Conservation (phyloP, 2,888 invertebrate species). For the Pollenia labialis region DNA sequence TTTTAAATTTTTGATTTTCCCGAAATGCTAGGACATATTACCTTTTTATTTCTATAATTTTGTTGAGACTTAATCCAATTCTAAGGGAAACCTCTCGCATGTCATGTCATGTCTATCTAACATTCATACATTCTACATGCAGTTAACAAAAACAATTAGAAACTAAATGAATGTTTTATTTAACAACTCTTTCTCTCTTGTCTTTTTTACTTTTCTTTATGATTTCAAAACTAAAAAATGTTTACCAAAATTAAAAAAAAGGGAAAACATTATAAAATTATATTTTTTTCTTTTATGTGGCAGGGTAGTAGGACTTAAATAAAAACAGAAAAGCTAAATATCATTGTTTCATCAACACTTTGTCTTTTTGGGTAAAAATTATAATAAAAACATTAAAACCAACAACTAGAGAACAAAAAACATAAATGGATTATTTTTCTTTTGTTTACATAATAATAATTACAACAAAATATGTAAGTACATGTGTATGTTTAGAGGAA, state of each 20-base stretch:
- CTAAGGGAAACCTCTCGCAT: slow-evolving; percentile 7
- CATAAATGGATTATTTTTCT: slow-evolving; percentile 8
- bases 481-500: neutral
- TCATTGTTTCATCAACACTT: neutral
- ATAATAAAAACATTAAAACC: neutral
- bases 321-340: slow-evolving; percentile 2
- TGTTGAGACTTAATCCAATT: neutral
- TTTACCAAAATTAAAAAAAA: slow-evolving; percentile 1
- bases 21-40: too few species aligned
- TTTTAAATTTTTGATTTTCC: neutral
- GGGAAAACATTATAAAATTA: slow-evolving; percentile 14
- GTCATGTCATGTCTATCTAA: neutral
- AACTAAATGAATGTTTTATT: slow-evolving; percentile 44
- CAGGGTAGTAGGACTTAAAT: neutral
- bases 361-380: neutral
- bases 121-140: neutral
- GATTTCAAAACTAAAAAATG: slow-evolving; percentile 15
- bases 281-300: slow-evolving; percentile 12
- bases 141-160: slow-evolving; percentile 30
- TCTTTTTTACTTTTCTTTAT: neutral
- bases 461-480: slow-evolving; percentile 24
- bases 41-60: too few species aligned
- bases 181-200: slow-evolving; percentile 33
- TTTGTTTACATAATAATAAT: slow-evolving; percentile 53
- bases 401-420: slow-evolving; percentile 2